Percentiles rank a stretch among this genome's conserved stretches.
Evolutionary conservation across 2,888 invertebrate genomes (phyloP).

Genomic region (Chloroclystis v-ata): DNA sequence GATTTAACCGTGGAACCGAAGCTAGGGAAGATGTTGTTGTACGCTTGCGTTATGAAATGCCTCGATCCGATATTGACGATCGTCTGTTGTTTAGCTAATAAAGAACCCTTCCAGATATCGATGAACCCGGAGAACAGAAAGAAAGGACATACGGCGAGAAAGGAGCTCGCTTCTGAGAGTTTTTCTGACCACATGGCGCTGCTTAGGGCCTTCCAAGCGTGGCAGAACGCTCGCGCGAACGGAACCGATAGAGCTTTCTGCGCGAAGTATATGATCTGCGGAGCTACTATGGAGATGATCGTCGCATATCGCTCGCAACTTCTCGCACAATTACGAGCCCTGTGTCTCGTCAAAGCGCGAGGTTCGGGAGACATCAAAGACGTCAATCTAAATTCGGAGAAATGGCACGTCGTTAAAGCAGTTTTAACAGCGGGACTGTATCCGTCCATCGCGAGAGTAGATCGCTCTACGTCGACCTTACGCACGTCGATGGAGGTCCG

Average conservation of each 20-base stretch:
- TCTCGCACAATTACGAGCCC: slow-evolving; percentile 86
- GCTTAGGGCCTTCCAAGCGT: slow-evolving; percentile 86
- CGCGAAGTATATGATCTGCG: slow-evolving; percentile 85
- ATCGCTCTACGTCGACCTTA: slow-evolving; percentile 79
- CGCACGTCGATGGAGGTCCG: slow-evolving; percentile 80
- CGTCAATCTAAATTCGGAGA: slow-evolving; percentile 89
- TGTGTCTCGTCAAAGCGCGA: slow-evolving; percentile 83
- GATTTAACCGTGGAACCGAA: slow-evolving; percentile 95
- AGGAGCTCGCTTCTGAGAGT: slow-evolving; percentile 84
- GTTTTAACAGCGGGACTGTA: slow-evolving; percentile 93
- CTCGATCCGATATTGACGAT: slow-evolving; percentile 95
- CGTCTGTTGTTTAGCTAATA: slow-evolving; percentile 87
- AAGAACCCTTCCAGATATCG: slow-evolving; percentile 89
- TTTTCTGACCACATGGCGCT: slow-evolving; percentile 94
- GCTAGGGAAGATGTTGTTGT: slow-evolving; percentile 93
- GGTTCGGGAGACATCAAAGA: slow-evolving; percentile 75
- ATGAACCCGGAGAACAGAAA: slow-evolving; percentile 82
- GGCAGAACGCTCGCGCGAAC: slow-evolving; percentile 79
- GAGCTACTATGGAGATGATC: slow-evolving; percentile 93
- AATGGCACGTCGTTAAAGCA: slow-evolving; percentile 94
- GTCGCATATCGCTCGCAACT: slow-evolving; percentile 90
- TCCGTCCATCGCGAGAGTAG: slow-evolving; percentile 89
- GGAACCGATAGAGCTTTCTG: slow-evolving; percentile 85
- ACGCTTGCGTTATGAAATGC: slow-evolving; percentile 93
- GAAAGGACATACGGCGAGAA: slow-evolving; percentile 79